Evolutionary conservation across 2,797 vertebrate genomes (phyloP).

Genomic region (Coccyzus lansbergi): DNA sequence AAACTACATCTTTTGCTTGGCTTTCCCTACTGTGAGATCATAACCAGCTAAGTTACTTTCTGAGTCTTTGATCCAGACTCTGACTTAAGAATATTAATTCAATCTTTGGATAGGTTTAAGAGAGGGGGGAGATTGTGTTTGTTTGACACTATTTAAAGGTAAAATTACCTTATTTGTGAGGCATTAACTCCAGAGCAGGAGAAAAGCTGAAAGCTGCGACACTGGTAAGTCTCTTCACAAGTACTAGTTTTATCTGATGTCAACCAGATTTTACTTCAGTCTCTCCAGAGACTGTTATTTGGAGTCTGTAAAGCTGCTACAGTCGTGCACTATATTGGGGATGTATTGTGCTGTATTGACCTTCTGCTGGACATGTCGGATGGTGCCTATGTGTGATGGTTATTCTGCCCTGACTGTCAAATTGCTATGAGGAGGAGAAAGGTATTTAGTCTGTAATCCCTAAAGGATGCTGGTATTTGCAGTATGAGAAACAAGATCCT

Average conservation of each 20-base stretch:
- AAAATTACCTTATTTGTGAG: neutral
- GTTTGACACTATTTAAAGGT: neutral
- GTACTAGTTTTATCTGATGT: neutral
- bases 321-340: rapidly evolving
- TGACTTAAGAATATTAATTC: neutral
- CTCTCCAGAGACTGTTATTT: neutral
- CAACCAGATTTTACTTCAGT: neutral
- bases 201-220: neutral
- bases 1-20: neutral
- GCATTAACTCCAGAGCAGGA: neutral
- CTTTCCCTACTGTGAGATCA: neutral
- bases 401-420: neutral
- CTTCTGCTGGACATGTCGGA: neutral
- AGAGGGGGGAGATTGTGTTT: neutral
- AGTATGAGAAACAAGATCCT: neutral
- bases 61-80: neutral
- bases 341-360: neutral
- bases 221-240: neutral
- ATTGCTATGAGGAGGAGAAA: neutral
- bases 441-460: neutral
- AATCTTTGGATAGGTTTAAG: neutral
- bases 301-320: neutral
- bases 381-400: neutral
- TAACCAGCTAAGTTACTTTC: neutral
- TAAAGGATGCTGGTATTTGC: neutral